Evolutionary conservation across 2,888 invertebrate species (phyloP).

Genomic region (Neria commutata): DNA sequence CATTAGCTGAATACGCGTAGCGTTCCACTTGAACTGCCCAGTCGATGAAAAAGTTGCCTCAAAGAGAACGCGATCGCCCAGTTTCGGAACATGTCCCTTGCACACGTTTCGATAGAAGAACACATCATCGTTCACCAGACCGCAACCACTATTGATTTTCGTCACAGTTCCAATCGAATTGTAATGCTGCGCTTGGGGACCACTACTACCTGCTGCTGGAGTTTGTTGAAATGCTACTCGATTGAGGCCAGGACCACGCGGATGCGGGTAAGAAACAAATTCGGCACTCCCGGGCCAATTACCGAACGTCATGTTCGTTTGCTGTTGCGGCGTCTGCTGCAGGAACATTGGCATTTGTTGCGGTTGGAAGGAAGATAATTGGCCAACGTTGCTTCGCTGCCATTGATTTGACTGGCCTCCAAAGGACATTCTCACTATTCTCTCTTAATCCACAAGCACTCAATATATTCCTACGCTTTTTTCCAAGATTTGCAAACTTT

Average conservation of each 20-base stretch:
- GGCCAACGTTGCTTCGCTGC: conserved; percentile 55
- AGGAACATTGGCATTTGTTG: conserved; percentile 34
- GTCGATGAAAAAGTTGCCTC: conserved; percentile 81
- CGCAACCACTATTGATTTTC: conserved; percentile 92
- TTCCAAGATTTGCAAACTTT: too few species aligned
- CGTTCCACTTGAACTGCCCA: conserved; percentile 98
- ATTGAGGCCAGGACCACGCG: conserved; percentile 73
- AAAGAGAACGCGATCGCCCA: conserved; percentile 90
- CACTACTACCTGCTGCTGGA: conserved; percentile 19
- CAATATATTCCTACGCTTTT: too few species aligned
- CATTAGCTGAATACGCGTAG: conserved; percentile 87
- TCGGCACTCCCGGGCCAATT: conserved; percentile 27
- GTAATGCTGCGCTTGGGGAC: conserved; percentile 30
- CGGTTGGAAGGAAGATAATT: conserved; percentile 35
- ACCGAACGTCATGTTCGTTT: conserved; percentile 23
- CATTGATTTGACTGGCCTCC: conserved; percentile 82
- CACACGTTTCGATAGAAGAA: conserved; percentile 93
- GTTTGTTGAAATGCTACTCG: conserved; percentile 71
- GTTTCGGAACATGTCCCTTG: conserved; percentile 83
- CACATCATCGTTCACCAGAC: conserved; percentile 96
- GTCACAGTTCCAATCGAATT: conserved; percentile 92
- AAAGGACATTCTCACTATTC: conserved; percentile 49
- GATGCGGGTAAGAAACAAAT: conserved; percentile 76
- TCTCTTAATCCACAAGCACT: too few species aligned
- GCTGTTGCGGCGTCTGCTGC: conserved; percentile 29